Evolutionary conservation across 2,888 invertebrate genomes (phyloP).

Genomic region (Macrosiphum euphorbiae): DNA sequence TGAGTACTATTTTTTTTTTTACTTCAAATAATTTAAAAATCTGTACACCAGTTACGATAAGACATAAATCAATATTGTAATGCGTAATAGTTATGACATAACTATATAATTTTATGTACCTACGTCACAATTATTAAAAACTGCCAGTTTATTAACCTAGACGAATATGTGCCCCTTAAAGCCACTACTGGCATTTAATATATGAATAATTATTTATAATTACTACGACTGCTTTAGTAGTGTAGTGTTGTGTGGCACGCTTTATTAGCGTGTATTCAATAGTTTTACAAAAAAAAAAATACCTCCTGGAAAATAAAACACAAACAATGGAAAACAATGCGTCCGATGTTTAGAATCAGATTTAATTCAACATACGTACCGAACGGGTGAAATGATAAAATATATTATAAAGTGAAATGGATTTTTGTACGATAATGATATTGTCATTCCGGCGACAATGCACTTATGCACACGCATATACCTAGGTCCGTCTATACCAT

Average conservation of each 20-base stretch:
- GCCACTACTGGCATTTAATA: neutral
- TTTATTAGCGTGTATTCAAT: neutral
- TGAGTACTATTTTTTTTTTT: too few species aligned
- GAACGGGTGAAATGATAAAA: neutral
- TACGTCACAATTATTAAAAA: neutral
- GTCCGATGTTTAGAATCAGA: neutral
- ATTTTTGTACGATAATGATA: neutral
- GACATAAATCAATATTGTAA: too few species aligned
- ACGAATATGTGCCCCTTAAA: neutral
- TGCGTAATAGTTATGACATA: neutral
- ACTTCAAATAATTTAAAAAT: too few species aligned
- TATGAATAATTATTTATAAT: neutral
- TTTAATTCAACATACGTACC: neutral
- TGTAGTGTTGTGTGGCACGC: neutral
- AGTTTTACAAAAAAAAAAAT: neutral
- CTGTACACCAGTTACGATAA: too few species aligned
- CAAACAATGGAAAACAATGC: neutral
- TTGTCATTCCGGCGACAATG: neutral
- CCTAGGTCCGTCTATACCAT: neutral
- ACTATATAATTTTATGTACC: too few species aligned
- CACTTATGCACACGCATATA: too few species aligned
- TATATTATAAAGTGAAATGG: neutral
- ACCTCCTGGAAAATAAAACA: neutral
- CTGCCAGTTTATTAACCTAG: neutral
- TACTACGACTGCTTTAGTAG: neutral